Conservation (phyloP, 2,113 vertebrate genomes). For the Pitta sordida region DNA sequence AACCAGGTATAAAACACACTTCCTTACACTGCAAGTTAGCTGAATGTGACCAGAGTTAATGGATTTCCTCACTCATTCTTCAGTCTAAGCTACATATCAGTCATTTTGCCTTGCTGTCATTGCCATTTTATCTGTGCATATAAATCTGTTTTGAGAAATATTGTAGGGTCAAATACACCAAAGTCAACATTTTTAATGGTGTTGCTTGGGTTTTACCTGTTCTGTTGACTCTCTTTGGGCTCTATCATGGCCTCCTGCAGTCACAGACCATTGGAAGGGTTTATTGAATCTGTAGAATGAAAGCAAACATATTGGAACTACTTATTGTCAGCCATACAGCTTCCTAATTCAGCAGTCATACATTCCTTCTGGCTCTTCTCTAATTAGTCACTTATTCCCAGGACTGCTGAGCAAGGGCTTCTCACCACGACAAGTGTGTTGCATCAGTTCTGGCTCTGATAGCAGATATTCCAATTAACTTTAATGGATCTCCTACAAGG, state of each 20-base stretch:
- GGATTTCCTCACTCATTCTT: not conserved
- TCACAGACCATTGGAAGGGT: not conserved
- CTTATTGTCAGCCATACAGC: not conserved
- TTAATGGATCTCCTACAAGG: not conserved
- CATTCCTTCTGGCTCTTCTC: not conserved
- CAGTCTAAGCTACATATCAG: not conserved
- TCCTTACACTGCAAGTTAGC: not conserved
- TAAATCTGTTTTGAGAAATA: not conserved
- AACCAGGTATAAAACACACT: not conserved
- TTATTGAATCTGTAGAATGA: not conserved
- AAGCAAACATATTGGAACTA: not conserved
- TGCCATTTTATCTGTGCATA: not conserved
- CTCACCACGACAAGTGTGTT: not conserved
- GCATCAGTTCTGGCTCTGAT: not conserved
- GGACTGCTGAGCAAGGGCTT: conserved; percentile 24
- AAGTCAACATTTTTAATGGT: not conserved
- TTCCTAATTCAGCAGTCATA: conserved; percentile 6
- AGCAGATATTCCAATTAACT: not conserved
- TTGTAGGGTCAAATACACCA: not conserved
- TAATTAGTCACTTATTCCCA: conserved; percentile 22
- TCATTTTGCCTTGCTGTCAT: not conserved
- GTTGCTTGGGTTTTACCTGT: not conserved
- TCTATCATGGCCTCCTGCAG: not conserved
- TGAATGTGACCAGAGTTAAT: not conserved
- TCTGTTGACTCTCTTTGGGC: not conserved